These are phyloP conservation scores for Casuarius casuarius DNA, from an alignment of 2,113 vertebrate species.

Conservation along the genomic window DNA sequence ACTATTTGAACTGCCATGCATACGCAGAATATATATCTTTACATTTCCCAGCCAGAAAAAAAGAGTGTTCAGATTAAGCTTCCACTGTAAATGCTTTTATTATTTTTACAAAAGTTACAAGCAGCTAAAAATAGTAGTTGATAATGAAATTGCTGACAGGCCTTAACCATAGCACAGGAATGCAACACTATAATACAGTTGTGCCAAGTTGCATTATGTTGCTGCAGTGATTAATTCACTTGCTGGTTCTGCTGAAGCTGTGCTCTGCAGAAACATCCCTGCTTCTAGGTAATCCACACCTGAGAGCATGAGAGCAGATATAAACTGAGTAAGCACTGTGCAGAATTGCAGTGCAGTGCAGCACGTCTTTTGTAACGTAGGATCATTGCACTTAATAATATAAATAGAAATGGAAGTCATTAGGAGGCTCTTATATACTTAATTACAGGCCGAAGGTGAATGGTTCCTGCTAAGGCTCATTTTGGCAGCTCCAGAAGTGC, in stretches of 20 bases:
- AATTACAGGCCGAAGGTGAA: not conserved
- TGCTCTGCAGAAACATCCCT: not conserved
- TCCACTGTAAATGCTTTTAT: constrained; percentile 25
- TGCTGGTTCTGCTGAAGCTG: constrained; percentile 31
- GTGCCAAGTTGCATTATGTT: not conserved
- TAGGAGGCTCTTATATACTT: not conserved
- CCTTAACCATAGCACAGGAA: constrained; percentile 1
- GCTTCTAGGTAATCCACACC: not conserved
- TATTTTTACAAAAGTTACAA: constrained; percentile 27
- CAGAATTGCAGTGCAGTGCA: not conserved
- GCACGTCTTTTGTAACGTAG: not conserved
- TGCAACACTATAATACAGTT: not conserved
- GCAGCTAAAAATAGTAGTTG: constrained; percentile 23
- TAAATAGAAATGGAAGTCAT: not conserved
- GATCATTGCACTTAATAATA: not conserved
- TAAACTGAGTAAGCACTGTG: not conserved
- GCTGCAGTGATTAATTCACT: constrained; percentile 45
- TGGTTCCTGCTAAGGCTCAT: not conserved
- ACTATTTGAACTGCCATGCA: not conserved
- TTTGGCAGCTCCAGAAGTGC: not conserved
- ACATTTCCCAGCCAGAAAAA: not conserved
- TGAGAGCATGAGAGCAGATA: not conserved
- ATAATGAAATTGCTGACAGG: constrained; percentile 59
- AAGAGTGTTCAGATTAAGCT: not conserved
- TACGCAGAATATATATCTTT: not conserved